These are phyloP conservation scores for Himalopsyche kuldschensis DNA, from an alignment of 2,888 invertebrate species.

Conservation along the genomic window DNA sequence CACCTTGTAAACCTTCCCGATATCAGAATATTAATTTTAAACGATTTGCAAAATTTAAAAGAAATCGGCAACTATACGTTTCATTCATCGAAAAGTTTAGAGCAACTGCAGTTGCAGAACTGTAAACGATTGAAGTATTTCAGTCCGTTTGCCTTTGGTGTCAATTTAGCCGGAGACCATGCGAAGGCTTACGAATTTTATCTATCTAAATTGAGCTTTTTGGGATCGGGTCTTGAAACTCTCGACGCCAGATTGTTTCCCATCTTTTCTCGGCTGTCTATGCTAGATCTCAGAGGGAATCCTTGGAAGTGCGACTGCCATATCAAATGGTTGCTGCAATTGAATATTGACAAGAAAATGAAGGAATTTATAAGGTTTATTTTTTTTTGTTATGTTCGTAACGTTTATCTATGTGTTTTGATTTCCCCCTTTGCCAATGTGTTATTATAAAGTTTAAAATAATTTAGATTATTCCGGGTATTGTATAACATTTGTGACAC, in stretches of 20 bases:
- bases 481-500: no score
- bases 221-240: slow-evolving; percentile 51
- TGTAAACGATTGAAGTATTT: slow-evolving; percentile 59
- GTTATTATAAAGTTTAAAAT: no score
- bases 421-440: no score
- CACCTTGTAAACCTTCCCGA: slow-evolving; percentile 57
- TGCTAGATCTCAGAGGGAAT: slow-evolving; percentile 62
- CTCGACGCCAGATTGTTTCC: slow-evolving; percentile 49
- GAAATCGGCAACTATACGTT: slow-evolving; percentile 61
- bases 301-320: slow-evolving; percentile 68
- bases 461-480: no score
- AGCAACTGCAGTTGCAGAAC: slow-evolving; percentile 57
- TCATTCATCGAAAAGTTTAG: slow-evolving; percentile 56
- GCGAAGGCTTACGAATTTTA: slow-evolving; percentile 52
- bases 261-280: slow-evolving; percentile 53
- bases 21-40: slow-evolving; percentile 58
- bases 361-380: slow-evolving; percentile 53
- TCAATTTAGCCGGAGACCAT: slow-evolving; percentile 49
- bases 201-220: slow-evolving; percentile 53
- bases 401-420: neutral
- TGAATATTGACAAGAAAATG: slow-evolving; percentile 51
- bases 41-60: slow-evolving; percentile 57
- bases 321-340: slow-evolving; percentile 55
- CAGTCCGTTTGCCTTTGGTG: slow-evolving; percentile 52
- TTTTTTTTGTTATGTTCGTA: neutral